These are phyloP conservation scores for Buphagus erythrorhynchus DNA, from an alignment of 2,797 vertebrate genomes.

Conservation along the genomic window DNA sequence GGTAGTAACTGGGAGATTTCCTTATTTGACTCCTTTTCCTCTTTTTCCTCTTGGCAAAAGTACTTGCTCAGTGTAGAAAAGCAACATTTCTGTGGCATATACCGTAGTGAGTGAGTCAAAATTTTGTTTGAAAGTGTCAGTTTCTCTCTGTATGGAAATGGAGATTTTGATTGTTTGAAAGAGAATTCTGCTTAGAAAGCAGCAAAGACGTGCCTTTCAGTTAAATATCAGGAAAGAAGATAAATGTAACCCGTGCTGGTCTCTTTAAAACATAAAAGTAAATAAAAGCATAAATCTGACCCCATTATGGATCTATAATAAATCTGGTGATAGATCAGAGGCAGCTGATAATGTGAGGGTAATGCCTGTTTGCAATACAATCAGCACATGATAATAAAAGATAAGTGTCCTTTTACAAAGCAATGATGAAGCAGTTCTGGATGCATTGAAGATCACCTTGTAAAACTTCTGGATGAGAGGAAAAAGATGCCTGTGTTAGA, in stretches of 20 bases:
- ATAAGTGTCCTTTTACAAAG: neutral
- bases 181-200: neutral
- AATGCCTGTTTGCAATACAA: constrained; percentile 20
- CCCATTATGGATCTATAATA: neutral
- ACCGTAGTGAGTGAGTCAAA: neutral
- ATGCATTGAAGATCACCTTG: constrained; percentile 22
- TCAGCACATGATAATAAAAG: neutral
- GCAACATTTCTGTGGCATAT: accelerated
- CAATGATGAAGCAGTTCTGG: neutral
- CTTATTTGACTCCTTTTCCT: neutral
- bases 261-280: constrained; percentile 3
- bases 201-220: neutral
- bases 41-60: neutral
- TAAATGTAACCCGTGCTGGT: neutral
- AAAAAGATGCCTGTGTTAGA: neutral
- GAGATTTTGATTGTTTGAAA: neutral
- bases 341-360: constrained; percentile 10
- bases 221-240: neutral
- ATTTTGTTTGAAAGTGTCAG: neutral
- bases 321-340: constrained; percentile 26
- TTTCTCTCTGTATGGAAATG: neutral
- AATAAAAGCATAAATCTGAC: constrained; percentile 15
- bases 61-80: neutral
- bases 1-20: neutral
- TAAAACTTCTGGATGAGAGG: neutral